Evolutionary conservation across 2,797 vertebrate species (phyloP), one percentile per base, ranked within the genome.

Genomic region (Mastacembelus armatus): DNA sequence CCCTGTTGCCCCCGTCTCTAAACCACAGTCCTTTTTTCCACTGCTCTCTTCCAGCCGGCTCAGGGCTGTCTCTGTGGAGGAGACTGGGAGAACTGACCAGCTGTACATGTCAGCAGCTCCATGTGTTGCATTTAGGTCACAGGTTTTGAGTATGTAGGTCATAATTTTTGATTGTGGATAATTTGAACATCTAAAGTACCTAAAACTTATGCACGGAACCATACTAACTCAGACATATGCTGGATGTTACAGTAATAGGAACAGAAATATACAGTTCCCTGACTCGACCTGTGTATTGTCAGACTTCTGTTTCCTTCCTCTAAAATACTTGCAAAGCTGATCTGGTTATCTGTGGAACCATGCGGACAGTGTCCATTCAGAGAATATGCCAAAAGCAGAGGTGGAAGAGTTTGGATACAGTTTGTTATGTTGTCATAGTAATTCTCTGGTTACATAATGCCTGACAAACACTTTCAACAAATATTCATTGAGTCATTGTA

Each of bases 401-500:
- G 60, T 73, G 67, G 55, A 60, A 55, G 44, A 43, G 22, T 49
- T 26, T 55, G 50, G 64, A 63, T 45, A 38, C 14, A 71, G 70
- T 86, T 61, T 83, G 77, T 80, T 81, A 49, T 85, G 82, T 85
- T 87, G 77, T 77, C 77, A 85, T 85, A 54, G 82, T 57, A 77
- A 72, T 63, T 30, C n/a, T 47, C 51, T 54, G 62, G 49, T 85
- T 73, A 68, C 56, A 50, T 71, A 79, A 85, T 39, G 40, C 27
- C 19, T 40, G 29, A 51, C 52, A 65, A 66, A 58, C 29, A 32
- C 36, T 50, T 58, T 58, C 14, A 54, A 26, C 50, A 77, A 52
- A 60, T 63, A 65, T 30, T 29, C 49, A 35, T 14, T 67, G 72
- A 72, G 30, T 77, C 78, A 71, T 47, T 10, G 39, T 63, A 50